Percentiles rank a stretch among this genome's conserved stretches.
Conservation (phyloP, 2,113 vertebrate species). For the Microcebus jonahi region DNA sequence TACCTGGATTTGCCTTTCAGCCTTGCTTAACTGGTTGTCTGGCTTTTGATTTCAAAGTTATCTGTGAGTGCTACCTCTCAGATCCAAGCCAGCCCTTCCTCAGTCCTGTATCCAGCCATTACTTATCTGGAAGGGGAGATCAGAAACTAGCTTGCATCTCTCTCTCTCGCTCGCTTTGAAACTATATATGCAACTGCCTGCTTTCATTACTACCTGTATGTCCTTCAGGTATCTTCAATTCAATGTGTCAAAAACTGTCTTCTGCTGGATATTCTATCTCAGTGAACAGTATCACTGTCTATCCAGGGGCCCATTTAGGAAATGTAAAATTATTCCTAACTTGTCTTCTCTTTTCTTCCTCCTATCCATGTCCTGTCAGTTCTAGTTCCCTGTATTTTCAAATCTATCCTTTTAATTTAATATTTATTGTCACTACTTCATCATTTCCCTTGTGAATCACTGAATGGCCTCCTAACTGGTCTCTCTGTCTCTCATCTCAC, state of each 20-base stretch:
- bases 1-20: neutral
- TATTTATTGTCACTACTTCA: neutral
- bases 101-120: neutral
- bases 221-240: neutral
- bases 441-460: conserved; percentile 41
- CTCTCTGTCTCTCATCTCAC: neutral
- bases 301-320: neutral
- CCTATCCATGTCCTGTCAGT: neutral
- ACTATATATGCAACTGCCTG: neutral
- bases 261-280: neutral
- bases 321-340: conserved; percentile 21
- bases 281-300: neutral
- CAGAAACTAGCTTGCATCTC: neutral
- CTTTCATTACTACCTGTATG: neutral
- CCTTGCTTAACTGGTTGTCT: neutral
- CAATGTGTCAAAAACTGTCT: neutral
- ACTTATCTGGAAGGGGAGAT: neutral
- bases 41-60: conserved; percentile 25
- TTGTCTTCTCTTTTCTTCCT: neutral
- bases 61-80: neutral
- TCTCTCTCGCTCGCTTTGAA: conserved; percentile 22
- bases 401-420: neutral
- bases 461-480: neutral
- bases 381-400: neutral
- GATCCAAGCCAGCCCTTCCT: neutral